These are phyloP conservation scores for Sepiola atlantica DNA, from an alignment of 2,888 invertebrate species.

Conservation along the genomic window DNA sequence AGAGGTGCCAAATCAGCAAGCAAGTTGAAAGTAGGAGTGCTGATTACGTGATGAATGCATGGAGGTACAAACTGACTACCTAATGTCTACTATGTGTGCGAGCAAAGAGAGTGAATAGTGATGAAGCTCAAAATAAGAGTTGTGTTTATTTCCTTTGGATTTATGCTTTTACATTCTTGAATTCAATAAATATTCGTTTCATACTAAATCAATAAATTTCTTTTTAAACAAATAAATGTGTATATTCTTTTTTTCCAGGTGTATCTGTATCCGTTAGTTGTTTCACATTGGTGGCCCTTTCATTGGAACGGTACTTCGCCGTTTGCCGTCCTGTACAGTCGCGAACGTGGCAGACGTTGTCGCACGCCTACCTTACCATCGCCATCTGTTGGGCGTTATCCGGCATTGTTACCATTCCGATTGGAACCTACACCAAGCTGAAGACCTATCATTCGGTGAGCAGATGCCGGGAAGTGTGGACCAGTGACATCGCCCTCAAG, in stretches of 20 bases:
- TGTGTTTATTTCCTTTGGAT: too few relatives aligned
- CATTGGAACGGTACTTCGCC: constrained; percentile 84
- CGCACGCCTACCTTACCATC: constrained; percentile 80
- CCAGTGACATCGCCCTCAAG: constrained; percentile 78
- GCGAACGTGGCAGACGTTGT: constrained; percentile 82
- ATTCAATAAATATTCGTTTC: too few relatives aligned
- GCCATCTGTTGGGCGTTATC: constrained; percentile 76
- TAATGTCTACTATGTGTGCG: too few relatives aligned
- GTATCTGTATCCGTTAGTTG: constrained; percentile 84
- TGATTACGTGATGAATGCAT: too few relatives aligned
- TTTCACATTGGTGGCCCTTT: constrained; percentile 85
- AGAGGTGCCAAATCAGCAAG: too few relatives aligned
- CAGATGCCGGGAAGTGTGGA: constrained; percentile 64
- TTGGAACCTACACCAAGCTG: constrained; percentile 74
- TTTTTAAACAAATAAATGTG: too few relatives aligned
- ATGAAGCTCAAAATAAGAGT: too few relatives aligned
- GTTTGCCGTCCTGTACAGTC: constrained; percentile 84
- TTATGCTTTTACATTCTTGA: too few relatives aligned
- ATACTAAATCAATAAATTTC: too few relatives aligned
- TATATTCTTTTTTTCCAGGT: constrained; percentile 80
- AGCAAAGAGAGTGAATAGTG: too few relatives aligned
- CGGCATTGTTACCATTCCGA: constrained; percentile 81
- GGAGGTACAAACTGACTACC: too few relatives aligned
- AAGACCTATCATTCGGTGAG: constrained; percentile 45
- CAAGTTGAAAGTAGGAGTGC: too few relatives aligned